Conservation (phyloP, 53 echinoderm and acorn worm genomes). For the Echinarachnius parma region DNA sequence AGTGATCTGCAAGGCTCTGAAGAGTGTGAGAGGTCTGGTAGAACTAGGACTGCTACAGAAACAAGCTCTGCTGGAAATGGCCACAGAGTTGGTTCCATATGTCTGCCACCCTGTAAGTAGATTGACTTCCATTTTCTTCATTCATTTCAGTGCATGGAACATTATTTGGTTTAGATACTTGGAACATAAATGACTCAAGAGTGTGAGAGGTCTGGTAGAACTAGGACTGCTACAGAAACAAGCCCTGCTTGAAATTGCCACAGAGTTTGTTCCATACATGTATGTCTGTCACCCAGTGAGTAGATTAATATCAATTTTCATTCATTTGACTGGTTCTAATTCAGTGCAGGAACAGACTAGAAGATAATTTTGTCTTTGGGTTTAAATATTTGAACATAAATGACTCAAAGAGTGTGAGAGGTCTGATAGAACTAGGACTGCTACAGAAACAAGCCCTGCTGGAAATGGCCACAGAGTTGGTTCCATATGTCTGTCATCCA, state of each 20-base stretch:
- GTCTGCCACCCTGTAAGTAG: slow-evolving; percentile 97
- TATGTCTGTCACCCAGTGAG: slow-evolving; percentile 98
- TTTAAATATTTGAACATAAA: too few species aligned
- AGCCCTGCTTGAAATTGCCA: slow-evolving; percentile 66
- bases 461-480: slow-evolving; percentile 73
- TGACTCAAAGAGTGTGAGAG: slow-evolving; percentile 72
- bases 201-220: slow-evolving; percentile 79
- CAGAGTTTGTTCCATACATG: slow-evolving; percentile 77
- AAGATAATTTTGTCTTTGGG: too few species aligned
- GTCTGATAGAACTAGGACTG: slow-evolving; percentile 79
- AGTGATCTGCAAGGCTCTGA: slow-evolving; percentile 89
- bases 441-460: slow-evolving; percentile 80
- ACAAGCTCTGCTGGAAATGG: slow-evolving; percentile 71
- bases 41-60: slow-evolving; percentile 89
- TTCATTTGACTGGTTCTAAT: too few species aligned
- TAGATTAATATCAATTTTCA: too few species aligned
- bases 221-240: slow-evolving; percentile 85
- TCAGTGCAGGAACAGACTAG: too few species aligned
- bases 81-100: slow-evolving; percentile 73
- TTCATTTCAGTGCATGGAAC: too few species aligned
- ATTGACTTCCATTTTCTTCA: too few species aligned
- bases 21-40: slow-evolving; percentile 76
- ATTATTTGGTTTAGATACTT: too few species aligned
- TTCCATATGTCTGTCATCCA: slow-evolving; percentile 91
- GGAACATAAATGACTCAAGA: too few species aligned